Evolutionary conservation across 2,797 vertebrate species (phyloP).

Genomic region (Phrynocephalus forsythii): DNA sequence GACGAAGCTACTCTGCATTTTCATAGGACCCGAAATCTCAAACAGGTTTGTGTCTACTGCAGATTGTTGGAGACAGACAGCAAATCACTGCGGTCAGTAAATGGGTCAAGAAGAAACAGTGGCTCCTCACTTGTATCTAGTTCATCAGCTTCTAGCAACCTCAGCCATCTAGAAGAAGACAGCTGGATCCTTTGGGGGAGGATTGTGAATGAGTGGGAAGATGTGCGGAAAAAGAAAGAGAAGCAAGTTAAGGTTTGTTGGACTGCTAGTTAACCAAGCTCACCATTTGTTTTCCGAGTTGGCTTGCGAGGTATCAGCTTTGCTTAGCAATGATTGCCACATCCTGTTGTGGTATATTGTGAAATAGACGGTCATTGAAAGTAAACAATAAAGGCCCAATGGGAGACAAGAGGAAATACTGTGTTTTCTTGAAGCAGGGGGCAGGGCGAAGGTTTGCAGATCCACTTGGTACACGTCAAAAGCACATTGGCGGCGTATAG

Average conservation of each 20-base stretch:
- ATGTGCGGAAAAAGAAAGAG: constrained; percentile 96
- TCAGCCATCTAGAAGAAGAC: constrained; percentile 98
- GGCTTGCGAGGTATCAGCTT: not conserved
- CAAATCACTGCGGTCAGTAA: constrained; percentile 95
- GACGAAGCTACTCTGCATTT: not conserved
- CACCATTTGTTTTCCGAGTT: not conserved
- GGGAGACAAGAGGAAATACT: not conserved
- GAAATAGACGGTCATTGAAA: not conserved
- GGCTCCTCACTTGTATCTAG: constrained; percentile 97
- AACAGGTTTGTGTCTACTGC: constrained; percentile 59
- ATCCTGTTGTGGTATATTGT: not conserved
- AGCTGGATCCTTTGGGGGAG: constrained; percentile 98
- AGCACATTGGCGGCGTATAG: not conserved
- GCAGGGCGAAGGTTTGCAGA: not conserved
- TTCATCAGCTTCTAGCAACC: constrained; percentile 98
- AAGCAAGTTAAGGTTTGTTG: constrained; percentile 92
- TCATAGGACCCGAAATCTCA: constrained; percentile 9
- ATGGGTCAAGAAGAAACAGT: constrained; percentile 96
- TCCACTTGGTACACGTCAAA: not conserved
- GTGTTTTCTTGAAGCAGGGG: not conserved
- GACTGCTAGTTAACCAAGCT: not conserved
- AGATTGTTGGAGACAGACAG: constrained; percentile 97
- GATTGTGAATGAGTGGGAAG: constrained; percentile 99
- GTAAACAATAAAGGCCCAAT: not conserved
- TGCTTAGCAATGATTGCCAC: not conserved